Evolutionary conservation across 2,113 vertebrate genomes (phyloP).

Genomic region (Crocuta crocuta): DNA sequence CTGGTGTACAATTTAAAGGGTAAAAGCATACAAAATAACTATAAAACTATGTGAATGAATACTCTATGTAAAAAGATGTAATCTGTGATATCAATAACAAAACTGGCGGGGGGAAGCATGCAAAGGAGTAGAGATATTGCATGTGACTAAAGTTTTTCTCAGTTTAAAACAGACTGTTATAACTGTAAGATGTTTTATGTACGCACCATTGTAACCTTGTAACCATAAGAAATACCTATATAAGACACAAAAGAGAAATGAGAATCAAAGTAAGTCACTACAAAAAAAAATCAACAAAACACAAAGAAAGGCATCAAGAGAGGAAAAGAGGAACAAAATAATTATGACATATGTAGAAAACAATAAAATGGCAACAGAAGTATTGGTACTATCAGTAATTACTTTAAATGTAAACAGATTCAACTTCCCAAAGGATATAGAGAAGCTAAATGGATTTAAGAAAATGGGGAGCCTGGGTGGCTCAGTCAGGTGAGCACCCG

Average conservation of each 20-base stretch:
- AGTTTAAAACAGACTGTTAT: not conserved
- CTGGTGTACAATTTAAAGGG: not conserved
- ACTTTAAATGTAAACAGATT: not conserved
- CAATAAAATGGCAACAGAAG: not conserved
- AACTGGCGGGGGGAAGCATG: not conserved
- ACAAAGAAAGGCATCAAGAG: not conserved
- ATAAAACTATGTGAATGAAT: not conserved
- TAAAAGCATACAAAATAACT: not conserved
- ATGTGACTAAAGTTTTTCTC: not conserved
- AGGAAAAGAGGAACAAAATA: not conserved
- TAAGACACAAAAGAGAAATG: not conserved
- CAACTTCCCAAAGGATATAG: not conserved
- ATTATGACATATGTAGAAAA: not conserved
- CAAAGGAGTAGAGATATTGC: not conserved
- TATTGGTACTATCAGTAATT: not conserved
- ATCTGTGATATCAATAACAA: not conserved
- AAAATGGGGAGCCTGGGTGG: too few relatives aligned
- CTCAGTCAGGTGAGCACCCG: too few relatives aligned
- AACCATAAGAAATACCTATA: not conserved
- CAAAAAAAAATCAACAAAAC: not conserved
- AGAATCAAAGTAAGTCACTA: not conserved
- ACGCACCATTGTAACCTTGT: not conserved
- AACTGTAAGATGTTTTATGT: not conserved
- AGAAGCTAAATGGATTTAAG: not conserved
- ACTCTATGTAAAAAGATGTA: not conserved